Percentiles rank a stretch among this genome's conserved stretches.
phyloP scores from a whole-genome alignment of 2,797 vertebrate species.

The Linurgus olivaceus region DNA sequence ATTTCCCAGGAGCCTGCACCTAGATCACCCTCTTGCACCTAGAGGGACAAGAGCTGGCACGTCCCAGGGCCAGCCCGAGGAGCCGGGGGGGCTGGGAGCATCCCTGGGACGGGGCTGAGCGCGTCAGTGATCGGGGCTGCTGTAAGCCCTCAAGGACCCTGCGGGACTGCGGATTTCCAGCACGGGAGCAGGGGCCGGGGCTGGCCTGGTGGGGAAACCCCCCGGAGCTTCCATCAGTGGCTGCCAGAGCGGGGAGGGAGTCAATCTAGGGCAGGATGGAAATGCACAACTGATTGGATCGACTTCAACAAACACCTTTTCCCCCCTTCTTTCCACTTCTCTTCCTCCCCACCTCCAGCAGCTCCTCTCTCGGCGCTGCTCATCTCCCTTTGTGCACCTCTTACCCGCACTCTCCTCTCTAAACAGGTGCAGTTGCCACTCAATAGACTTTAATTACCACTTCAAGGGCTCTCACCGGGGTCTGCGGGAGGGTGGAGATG shows the following conservation, averaged over 20 bases:
- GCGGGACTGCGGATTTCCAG: neutral
- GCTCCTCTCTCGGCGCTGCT: neutral
- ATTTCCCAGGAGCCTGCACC: neutral
- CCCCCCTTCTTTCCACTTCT: neutral
- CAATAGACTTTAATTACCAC: conserved; percentile 69
- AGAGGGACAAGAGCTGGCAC: neutral
- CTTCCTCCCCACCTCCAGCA: conserved; percentile 1
- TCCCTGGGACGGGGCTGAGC: no score
- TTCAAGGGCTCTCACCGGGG: conserved; percentile 61
- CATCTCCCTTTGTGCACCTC: conserved; percentile 52
- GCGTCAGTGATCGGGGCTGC: no score
- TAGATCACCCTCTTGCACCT: neutral
- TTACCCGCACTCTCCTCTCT: conserved; percentile 37
- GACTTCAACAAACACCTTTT: neutral
- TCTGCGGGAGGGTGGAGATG: conserved; percentile 53
- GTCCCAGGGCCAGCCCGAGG: no score
- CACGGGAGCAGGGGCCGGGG: neutral
- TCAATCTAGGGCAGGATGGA: neutral
- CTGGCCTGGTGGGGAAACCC: neutral
- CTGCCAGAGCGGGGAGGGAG: neutral
- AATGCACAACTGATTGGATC: neutral
- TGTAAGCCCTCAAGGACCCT: no score
- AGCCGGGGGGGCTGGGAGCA: no score
- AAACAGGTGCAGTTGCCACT: conserved; percentile 66
- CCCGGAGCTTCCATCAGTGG: neutral